Conservation (phyloP, 2,888 invertebrate genomes). For the Drosophila heteroneura region DNA sequence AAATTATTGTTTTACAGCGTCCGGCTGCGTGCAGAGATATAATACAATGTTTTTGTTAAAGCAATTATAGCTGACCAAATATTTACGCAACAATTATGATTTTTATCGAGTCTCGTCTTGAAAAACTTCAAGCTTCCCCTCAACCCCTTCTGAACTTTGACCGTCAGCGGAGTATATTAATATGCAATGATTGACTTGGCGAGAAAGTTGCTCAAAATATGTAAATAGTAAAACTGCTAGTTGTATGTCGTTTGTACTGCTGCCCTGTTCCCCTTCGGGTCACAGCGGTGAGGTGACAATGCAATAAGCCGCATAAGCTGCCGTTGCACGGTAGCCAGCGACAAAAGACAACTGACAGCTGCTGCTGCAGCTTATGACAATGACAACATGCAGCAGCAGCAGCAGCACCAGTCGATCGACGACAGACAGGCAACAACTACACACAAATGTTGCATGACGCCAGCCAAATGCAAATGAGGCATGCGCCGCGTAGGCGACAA, state of each 20-base stretch:
- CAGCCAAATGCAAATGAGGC: constrained; percentile 76
- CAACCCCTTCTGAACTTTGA: constrained; percentile 37
- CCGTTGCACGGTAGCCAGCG: constrained; percentile 45
- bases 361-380: constrained; percentile 66
- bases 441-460: constrained; percentile 73
- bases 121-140: neutral
- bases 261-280: constrained; percentile 6
- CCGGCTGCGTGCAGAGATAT: constrained; percentile 44
- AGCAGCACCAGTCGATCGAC: constrained; percentile 36
- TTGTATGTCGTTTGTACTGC: constrained; percentile 8
- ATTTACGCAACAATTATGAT: constrained; percentile 80
- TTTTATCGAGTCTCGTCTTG: constrained; percentile 45
- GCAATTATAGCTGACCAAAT: constrained; percentile 79
- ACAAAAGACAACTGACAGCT: constrained; percentile 51
- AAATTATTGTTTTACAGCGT: constrained; percentile 72
- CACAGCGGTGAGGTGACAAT: constrained; percentile 42
- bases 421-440: constrained; percentile 39
- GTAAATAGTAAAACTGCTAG: constrained; percentile 18
- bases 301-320: constrained; percentile 21
- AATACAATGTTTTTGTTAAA: constrained; percentile 67
- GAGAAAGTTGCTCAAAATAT: constrained; percentile 39
- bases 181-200: constrained; percentile 21
- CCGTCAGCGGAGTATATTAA: constrained; percentile 16
- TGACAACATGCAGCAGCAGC: constrained; percentile 28
- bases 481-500: constrained; percentile 76